Conservation (phyloP, 2,797 vertebrate species). For the Siniperca undulata region DNA sequence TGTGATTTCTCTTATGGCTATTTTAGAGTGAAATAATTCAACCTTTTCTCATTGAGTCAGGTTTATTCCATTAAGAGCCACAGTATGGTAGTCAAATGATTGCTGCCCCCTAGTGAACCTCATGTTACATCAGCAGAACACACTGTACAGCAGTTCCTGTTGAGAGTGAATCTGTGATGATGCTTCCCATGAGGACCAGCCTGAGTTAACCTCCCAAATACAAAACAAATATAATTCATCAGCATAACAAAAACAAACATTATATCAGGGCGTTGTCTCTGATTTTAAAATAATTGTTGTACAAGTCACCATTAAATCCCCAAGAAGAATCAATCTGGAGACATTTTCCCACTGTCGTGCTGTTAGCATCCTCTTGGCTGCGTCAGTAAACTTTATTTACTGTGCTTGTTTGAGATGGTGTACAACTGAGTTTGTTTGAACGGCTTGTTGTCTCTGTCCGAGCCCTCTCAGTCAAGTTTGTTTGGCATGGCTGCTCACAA, state of each 20-base stretch:
- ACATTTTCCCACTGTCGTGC: constrained; percentile 58
- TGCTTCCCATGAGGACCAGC: constrained; percentile 40
- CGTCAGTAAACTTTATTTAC: constrained; percentile 55
- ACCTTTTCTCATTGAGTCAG: background rate
- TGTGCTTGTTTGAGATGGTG: constrained; percentile 54
- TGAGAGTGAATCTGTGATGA: background rate
- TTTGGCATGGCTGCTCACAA: constrained; percentile 61
- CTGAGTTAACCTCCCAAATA: constrained; percentile 2
- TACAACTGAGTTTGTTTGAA: constrained; percentile 48
- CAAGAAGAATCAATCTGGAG: constrained; percentile 37
- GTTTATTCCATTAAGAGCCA: background rate
- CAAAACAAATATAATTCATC: constrained; percentile 50
- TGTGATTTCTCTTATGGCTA: background rate
- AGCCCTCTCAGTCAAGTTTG: constrained; percentile 52
- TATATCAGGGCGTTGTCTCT: constrained; percentile 4
- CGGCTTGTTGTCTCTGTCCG: constrained; percentile 36
- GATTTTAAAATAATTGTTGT: constrained; percentile 29
- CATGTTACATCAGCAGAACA: constrained; percentile 30
- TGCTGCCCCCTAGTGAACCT: constrained; percentile 87
- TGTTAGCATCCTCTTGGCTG: constrained; percentile 28
- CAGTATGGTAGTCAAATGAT: constrained; percentile 55
- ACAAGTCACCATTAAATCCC: constrained; percentile 33
- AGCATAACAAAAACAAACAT: constrained; percentile 58
- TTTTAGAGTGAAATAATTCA: background rate
- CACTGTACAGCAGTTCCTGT: background rate